Evolutionary conservation across 1,140 invertebrate genomes (phyloP).

Genomic region (Kradibia gibbosae): DNA sequence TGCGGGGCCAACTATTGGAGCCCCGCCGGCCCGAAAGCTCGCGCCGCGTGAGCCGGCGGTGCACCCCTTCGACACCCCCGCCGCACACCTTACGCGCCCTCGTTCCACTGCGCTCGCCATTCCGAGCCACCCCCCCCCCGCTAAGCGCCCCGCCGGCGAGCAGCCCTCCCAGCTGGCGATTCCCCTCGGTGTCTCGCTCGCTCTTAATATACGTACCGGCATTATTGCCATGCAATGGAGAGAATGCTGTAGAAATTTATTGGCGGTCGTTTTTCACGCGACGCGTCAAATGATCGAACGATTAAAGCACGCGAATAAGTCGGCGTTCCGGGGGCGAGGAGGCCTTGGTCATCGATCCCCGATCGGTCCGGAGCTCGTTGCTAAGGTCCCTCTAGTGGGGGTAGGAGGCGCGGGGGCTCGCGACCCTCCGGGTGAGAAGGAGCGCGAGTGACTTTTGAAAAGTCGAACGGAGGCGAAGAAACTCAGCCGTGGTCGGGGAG

Average conservation of each 20-base stretch:
- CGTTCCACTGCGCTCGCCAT: not conserved
- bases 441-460: not conserved
- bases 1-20: constrained; percentile 72
- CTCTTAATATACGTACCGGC: constrained; percentile 73
- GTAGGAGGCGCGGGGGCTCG: too few species aligned
- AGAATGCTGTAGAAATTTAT: constrained; percentile 75
- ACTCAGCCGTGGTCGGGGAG: not conserved
- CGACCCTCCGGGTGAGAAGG: not conserved
- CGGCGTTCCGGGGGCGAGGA: not conserved
- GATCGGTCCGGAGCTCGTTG: too few species aligned
- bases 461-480: not conserved
- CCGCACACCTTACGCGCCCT: not conserved
- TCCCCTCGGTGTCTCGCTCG: constrained; percentile 41
- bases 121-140: constrained; percentile 35
- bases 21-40: constrained; percentile 55
- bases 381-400: too few species aligned
- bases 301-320: constrained; percentile 72
- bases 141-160: constrained; percentile 36
- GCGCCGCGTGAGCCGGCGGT: not conserved
- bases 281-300: constrained; percentile 71
- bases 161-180: constrained; percentile 53
- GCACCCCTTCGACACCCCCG: not conserved
- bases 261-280: constrained; percentile 72
- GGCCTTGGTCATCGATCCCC: too few species aligned
- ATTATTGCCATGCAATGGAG: constrained; percentile 74